Conservation (phyloP, 1,140 invertebrate genomes). For the Whitmania pigra region DNA sequence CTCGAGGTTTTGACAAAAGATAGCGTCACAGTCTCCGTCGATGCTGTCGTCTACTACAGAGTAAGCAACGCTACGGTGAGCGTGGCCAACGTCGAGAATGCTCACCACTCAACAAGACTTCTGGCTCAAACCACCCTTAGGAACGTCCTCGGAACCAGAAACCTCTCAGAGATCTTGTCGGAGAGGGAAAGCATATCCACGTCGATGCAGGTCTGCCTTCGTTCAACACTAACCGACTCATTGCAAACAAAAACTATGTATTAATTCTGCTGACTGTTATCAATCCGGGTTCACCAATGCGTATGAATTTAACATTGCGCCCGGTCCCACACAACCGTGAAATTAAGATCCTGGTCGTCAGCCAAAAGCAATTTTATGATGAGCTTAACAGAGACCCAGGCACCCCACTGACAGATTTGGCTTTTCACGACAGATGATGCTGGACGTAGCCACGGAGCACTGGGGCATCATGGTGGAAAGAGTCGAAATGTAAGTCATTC, state of each 20-base stretch:
- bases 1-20: conserved; percentile 73
- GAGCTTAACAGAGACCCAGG: too few species aligned
- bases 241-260: background rate
- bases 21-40: conserved; percentile 79
- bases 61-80: conserved; percentile 88
- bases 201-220: conserved; percentile 58
- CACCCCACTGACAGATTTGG: too few species aligned
- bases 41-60: conserved; percentile 72
- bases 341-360: too few species aligned
- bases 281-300: too few species aligned
- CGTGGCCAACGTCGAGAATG: conserved; percentile 91
- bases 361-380: too few species aligned
- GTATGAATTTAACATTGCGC: too few species aligned
- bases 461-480: conserved; percentile 95
- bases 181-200: conserved; percentile 80
- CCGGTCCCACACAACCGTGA: too few species aligned
- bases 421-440: conserved; percentile 28
- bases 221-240: background rate
- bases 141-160: conserved; percentile 81
- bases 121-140: conserved; percentile 51
- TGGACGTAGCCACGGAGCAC: conserved; percentile 80
- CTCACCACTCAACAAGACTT: conserved; percentile 53
- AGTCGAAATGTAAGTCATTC: conserved; percentile 66
- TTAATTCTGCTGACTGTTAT: too few species aligned
- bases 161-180: conserved; percentile 73